phyloP scores from a whole-genome alignment of 2,797 vertebrate species.

The Monodelphis domestica region DNA sequence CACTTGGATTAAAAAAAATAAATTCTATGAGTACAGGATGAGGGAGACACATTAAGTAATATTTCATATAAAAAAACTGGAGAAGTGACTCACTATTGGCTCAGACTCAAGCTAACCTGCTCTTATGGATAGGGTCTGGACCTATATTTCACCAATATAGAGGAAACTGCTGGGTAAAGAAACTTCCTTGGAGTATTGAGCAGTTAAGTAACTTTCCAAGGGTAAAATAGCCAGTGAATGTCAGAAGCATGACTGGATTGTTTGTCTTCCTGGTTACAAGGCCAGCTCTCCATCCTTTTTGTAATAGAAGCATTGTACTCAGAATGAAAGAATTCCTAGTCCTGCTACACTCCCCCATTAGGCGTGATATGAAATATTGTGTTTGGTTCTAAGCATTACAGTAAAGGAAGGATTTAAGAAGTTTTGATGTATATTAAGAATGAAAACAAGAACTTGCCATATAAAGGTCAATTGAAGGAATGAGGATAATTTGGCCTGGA shows the following conservation, averaged over 20 bases:
- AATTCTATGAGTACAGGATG: too few relatives aligned
- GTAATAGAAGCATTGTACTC: not conserved
- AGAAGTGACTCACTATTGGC: not conserved
- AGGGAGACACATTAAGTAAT: not conserved
- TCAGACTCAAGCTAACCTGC: not conserved
- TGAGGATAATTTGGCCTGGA: not conserved
- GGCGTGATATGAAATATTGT: not conserved
- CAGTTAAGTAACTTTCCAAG: not conserved
- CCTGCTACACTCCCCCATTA: not conserved
- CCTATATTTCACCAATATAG: not conserved
- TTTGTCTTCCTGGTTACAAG: not conserved
- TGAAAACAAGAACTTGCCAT: not conserved
- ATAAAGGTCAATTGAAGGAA: not conserved
- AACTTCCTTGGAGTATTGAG: not conserved
- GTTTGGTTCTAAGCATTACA: not conserved
- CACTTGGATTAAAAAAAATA: not conserved
- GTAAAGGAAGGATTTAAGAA: not conserved
- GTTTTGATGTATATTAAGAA: not conserved
- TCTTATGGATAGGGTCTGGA: not conserved
- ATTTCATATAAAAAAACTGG: not conserved
- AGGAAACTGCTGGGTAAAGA: not conserved
- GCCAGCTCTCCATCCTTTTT: not conserved
- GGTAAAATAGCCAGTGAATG: not conserved
- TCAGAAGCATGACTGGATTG: not conserved
- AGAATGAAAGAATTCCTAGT: not conserved